Base-by-base conservation (phyloP, 2,113 vertebrate genomes). In the Macrotis lagotis region DNA sequence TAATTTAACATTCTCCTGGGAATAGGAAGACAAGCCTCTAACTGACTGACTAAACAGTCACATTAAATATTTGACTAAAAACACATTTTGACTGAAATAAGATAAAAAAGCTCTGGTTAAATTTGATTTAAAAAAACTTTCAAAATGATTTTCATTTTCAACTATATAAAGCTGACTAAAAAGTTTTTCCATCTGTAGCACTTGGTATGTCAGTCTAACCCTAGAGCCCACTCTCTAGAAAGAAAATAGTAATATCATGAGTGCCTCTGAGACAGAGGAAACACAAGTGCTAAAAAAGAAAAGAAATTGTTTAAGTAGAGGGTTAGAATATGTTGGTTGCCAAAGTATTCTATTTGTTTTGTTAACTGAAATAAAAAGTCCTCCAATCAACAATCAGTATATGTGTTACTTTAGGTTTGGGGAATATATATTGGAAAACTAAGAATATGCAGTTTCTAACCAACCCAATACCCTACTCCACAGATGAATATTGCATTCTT, bases 401-500 rank as follows among this genome's bases (percentile, higher is more conserved):
- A 92, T 89, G 51, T 31, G 1, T 88, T 59, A 51, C 50, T 89
- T 52, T 25, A 88, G 49, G 3, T 37, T 89, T 94, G 14, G 92
- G 90, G 89, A 88, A 14, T 51, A 91, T 90, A 93, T 83, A 90
- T 88, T 94, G 16, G 94, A 74, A 90, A 26, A 12, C 51, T 31
- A n/a, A n/a, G 14, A 44, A 44, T 22, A 5, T 83, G 0, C 6
- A 83, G 8, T 83, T 19, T 83, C n/a, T 83, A 19, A 14, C n/a
- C 6, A 83, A 1, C 6, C n/a, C 19, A 83, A 24, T 83, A 83
- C 16, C 66, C 66, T 2, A 83, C 90, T 26, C 48, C 88, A 51
- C 50, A 89, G 66, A 19, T 66, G 92, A 50, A 55, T 51, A 95
- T 89, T 94, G 25, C 8, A 53, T 53, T 93, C 93, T 91, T 88